phyloP scores from a whole-genome alignment of 2,797 vertebrate genomes.

The Lepilemur septentrionalis region DNA sequence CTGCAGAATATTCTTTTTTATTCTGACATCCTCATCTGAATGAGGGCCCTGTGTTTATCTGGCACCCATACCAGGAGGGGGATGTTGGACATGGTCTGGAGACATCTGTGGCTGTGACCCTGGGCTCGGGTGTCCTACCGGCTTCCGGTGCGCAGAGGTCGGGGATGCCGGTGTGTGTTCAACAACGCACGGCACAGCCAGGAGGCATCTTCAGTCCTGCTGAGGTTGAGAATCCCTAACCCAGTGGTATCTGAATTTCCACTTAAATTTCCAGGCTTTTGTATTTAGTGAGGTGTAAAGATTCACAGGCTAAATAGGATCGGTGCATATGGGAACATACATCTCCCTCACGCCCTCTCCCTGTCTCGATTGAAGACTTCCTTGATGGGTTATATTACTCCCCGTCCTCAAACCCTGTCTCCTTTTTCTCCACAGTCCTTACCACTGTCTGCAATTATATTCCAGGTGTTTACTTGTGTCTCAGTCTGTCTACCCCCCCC shows the following conservation, averaged over 20 bases:
- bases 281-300: neutral
- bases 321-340: rapidly evolving
- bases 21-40: neutral
- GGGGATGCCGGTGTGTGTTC: neutral
- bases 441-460: rapidly evolving
- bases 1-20: neutral
- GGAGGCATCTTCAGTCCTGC: neutral
- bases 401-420: neutral
- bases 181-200: too few species aligned
- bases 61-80: neutral
- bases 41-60: neutral
- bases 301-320: neutral
- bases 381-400: neutral
- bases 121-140: neutral
- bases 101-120: neutral
- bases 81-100: neutral
- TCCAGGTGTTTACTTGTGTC: neutral
- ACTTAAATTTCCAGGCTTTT: neutral
- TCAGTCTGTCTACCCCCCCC: neutral
- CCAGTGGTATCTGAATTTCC: too few species aligned
- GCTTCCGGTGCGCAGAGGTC: neutral
- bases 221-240: neutral
- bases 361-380: too few species aligned
- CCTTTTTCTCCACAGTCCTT: neutral
- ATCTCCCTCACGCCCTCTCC: rapidly evolving